These are phyloP conservation scores for Glossophaga mutica DNA, from an alignment of 2,797 vertebrate species.

Conservation along the genomic window DNA sequence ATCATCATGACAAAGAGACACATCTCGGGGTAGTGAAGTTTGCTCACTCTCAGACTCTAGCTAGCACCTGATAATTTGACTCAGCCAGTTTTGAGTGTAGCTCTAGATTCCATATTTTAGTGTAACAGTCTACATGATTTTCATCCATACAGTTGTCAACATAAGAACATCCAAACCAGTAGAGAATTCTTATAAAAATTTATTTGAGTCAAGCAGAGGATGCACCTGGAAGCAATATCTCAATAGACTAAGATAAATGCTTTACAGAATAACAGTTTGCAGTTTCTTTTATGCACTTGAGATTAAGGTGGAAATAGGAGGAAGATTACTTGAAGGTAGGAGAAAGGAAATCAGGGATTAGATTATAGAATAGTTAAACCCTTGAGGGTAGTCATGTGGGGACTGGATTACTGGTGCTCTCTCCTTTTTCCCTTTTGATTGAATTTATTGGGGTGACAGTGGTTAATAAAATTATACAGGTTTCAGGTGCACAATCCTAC, in stretches of 20 bases:
- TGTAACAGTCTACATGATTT: not conserved
- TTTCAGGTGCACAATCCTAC: not conserved
- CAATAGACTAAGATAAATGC: not conserved
- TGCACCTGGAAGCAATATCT: not conserved
- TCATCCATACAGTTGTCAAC: not conserved
- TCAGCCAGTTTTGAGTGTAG: not conserved
- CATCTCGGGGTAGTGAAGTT: not conserved
- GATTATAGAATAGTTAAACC: not conserved
- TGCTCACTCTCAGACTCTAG: not conserved
- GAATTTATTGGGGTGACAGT: not conserved
- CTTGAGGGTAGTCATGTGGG: not conserved
- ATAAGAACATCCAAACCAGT: not conserved
- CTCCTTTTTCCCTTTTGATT: not conserved
- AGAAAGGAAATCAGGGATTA: not conserved
- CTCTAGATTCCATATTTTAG: not conserved
- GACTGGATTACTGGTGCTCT: not conserved
- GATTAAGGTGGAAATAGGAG: not conserved
- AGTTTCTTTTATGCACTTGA: not conserved
- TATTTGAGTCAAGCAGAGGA: not conserved
- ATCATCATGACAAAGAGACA: not conserved
- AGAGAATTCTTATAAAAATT: not conserved
- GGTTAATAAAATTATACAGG: not conserved
- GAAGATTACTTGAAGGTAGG: not conserved
- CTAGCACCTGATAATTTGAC: not conserved
- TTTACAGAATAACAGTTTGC: not conserved